phyloP scores from a whole-genome alignment of 1,140 invertebrate species.

The Orchesella cincta region DNA sequence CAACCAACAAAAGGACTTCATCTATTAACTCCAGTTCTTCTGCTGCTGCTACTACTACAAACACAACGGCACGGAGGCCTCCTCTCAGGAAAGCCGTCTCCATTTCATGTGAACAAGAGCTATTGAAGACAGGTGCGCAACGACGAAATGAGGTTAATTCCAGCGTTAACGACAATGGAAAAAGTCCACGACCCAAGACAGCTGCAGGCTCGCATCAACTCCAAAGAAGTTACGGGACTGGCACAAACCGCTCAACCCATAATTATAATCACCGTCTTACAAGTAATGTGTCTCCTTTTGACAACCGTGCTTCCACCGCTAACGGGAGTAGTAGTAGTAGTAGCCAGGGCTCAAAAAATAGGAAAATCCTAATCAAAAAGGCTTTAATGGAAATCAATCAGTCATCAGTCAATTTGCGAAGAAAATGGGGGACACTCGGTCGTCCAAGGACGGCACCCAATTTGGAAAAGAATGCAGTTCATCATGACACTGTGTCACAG shows the following conservation, averaged over 20 bases:
- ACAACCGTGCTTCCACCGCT: background rate
- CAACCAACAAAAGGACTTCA: background rate
- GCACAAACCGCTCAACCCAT: constrained; percentile 5
- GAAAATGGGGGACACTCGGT: constrained; percentile 20
- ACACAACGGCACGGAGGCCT: background rate
- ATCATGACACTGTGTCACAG: constrained; percentile 3
- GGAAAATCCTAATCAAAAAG: constrained; percentile 47
- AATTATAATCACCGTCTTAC: background rate
- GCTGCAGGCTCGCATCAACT: background rate
- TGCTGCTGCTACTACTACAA: background rate
- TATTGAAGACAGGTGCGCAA: background rate
- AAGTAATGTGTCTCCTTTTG: background rate
- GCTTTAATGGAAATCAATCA: constrained; percentile 46
- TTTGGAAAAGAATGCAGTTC: constrained; percentile 6
- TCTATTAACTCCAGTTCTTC: background rate
- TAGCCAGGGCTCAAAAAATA: constrained; percentile 14
- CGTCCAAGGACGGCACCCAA: constrained; percentile 46
- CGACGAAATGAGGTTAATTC: constrained; percentile 28
- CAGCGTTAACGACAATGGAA: constrained; percentile 13
- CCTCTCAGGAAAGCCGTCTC: constrained; percentile 44
- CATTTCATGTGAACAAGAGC: constrained; percentile 45
- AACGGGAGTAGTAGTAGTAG: background rate
- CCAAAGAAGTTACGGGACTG: background rate
- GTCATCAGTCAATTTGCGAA: constrained; percentile 28
- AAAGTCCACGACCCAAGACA: constrained; percentile 38